Evolutionary conservation across 2,797 vertebrate genomes (phyloP).

Genomic region (Serranus cabrilla): DNA sequence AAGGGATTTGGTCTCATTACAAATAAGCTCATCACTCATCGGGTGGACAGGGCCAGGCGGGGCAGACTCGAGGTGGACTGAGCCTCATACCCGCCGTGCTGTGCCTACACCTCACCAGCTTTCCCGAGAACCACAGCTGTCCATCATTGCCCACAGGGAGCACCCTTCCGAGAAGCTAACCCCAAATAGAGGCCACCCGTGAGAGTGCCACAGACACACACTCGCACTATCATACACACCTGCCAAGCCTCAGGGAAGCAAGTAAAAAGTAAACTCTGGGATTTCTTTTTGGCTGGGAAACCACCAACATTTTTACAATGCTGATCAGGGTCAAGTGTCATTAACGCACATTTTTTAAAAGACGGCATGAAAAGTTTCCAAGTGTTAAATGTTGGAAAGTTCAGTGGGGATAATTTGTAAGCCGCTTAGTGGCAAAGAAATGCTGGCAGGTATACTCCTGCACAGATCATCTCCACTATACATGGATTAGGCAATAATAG

Average conservation of each 20-base stretch:
- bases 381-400: slow-evolving; percentile 38
- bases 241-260: slow-evolving; percentile 33
- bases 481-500: slow-evolving; percentile 64
- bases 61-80: slow-evolving; percentile 50
- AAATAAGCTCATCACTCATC: slow-evolving; percentile 78
- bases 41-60: slow-evolving; percentile 50
- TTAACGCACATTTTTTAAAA: not conserved
- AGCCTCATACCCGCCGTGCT: slow-evolving; percentile 29
- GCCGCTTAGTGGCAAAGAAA: slow-evolving; percentile 49
- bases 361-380: slow-evolving; percentile 10
- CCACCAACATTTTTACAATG: slow-evolving; percentile 8
- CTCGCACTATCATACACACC: slow-evolving; percentile 44
- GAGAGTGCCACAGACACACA: slow-evolving; percentile 30
- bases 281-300: slow-evolving; percentile 39
- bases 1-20: slow-evolving; percentile 74
- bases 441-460: slow-evolving; percentile 57
- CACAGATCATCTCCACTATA: slow-evolving; percentile 52
- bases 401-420: slow-evolving; percentile 51
- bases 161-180: slow-evolving; percentile 48
- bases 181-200: slow-evolving; percentile 53
- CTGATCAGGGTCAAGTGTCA: slow-evolving; percentile 30
- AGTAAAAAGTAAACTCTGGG: slow-evolving; percentile 21
- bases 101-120: slow-evolving; percentile 38
- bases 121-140: slow-evolving; percentile 50
- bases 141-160: slow-evolving; percentile 53